Evolutionary conservation across 2,113 vertebrate species (phyloP).

Genomic region (Fregata magnificens): DNA sequence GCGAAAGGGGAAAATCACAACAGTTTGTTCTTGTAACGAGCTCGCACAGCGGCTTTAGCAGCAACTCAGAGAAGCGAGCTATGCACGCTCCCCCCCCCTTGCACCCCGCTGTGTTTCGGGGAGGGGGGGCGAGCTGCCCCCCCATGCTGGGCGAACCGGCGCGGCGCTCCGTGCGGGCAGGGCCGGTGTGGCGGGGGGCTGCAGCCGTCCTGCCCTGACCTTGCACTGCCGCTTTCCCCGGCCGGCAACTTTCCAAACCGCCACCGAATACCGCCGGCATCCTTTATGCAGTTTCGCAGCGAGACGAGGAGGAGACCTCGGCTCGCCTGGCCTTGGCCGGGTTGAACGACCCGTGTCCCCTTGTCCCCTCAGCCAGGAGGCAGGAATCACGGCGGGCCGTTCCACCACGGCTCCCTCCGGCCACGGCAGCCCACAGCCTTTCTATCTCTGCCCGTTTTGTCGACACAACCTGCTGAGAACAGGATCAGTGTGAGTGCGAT

Average conservation of each 20-base stretch:
- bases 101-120: not conserved
- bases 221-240: not conserved
- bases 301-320: not conserved
- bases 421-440: not conserved
- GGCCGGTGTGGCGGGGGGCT: too few relatives aligned
- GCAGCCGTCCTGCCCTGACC: not conserved
- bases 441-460: not conserved
- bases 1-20: not conserved
- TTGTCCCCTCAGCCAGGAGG: not conserved
- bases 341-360: not conserved
- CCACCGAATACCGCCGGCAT: not conserved
- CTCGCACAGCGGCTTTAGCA: not conserved
- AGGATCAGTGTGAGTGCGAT: not conserved
- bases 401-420: not conserved
- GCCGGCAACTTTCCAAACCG: not conserved
- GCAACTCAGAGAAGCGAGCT: not conserved
- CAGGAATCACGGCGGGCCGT: not conserved
- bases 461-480: not conserved
- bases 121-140: not conserved
- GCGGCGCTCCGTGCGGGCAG: not conserved
- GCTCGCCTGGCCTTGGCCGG: too few relatives aligned
- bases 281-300: not conserved
- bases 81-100: accelerated
- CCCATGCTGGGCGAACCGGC: not conserved
- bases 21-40: not conserved